These are phyloP conservation scores for Parnassius apollo DNA, from an alignment of 2,888 invertebrate genomes.

Conservation along the genomic window DNA sequence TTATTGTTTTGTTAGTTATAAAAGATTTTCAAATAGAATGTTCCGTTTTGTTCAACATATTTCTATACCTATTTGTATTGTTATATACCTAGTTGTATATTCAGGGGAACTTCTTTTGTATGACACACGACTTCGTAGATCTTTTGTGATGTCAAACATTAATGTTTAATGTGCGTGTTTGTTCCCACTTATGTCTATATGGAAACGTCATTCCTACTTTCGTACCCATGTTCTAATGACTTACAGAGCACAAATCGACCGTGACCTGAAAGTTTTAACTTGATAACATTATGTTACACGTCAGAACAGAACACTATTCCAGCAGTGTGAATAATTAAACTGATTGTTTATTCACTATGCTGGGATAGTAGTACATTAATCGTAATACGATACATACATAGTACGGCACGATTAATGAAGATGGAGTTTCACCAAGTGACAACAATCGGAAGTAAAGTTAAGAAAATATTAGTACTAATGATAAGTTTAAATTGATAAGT, in stretches of 20 bases:
- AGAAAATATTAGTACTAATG: no score
- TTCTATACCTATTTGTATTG: slow-evolving; percentile 7
- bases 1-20: not conserved
- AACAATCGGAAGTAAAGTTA: no score
- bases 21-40: not conserved
- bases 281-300: slow-evolving; percentile 6
- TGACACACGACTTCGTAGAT: slow-evolving; percentile 14
- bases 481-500: no score
- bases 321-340: not conserved
- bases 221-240: slow-evolving; percentile 19
- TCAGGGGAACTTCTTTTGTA: slow-evolving; percentile 18
- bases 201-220: slow-evolving; percentile 10
- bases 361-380: no score
- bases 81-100: slow-evolving; percentile 5
- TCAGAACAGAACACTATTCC: slow-evolving; percentile 7
- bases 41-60: slow-evolving; percentile 3
- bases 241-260: slow-evolving; percentile 19
- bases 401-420: no score
- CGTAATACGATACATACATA: no score
- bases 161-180: slow-evolving; percentile 17
- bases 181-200: slow-evolving; percentile 10
- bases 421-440: no score
- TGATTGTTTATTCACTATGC: no score
- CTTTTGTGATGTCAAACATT: slow-evolving; percentile 17
- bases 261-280: slow-evolving; percentile 14